These are phyloP conservation scores for Drosophila nigricruria DNA, from an alignment of 2,888 invertebrate species.

Conservation along the genomic window DNA sequence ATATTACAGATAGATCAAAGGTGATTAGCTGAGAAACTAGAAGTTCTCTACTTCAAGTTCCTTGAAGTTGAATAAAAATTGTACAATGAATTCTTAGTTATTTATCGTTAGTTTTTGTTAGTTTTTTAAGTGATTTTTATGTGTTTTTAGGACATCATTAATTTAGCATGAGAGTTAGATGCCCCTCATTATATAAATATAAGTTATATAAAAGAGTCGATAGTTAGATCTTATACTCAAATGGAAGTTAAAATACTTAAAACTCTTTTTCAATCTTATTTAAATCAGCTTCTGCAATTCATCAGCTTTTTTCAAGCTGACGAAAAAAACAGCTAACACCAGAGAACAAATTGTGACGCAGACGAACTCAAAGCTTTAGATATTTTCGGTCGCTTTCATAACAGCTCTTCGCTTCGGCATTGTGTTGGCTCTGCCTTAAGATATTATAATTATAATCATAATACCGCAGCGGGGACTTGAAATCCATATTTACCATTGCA, in stretches of 20 bases:
- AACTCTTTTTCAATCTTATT: background rate
- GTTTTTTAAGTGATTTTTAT: too few species aligned
- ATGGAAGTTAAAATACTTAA: background rate
- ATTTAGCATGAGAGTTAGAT: too few species aligned
- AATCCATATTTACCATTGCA: conserved; percentile 24
- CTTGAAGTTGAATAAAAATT: background rate
- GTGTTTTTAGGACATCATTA: too few species aligned
- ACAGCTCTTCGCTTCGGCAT: conserved; percentile 5
- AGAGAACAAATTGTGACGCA: conserved; percentile 6
- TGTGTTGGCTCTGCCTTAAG: conserved; percentile 12
- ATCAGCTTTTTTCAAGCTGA: conserved; percentile 8
- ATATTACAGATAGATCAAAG: background rate
- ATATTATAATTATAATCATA: conserved; percentile 27
- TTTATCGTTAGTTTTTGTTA: background rate
- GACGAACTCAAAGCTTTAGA: background rate
- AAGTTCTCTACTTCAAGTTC: background rate
- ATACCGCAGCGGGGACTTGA: conserved; percentile 16
- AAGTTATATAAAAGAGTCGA: background rate
- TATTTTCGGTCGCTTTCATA: conserved; percentile 15
- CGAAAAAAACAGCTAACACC: conserved; percentile 6
- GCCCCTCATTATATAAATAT: too few species aligned
- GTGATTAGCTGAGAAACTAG: conserved; percentile 1
- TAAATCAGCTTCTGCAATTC: too few species aligned
- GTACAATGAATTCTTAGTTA: too few species aligned
- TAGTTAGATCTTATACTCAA: background rate